Base-by-base conservation (phyloP, 35 echinoderm and acorn worm species). In the Apostichopus japonicus region DNA sequence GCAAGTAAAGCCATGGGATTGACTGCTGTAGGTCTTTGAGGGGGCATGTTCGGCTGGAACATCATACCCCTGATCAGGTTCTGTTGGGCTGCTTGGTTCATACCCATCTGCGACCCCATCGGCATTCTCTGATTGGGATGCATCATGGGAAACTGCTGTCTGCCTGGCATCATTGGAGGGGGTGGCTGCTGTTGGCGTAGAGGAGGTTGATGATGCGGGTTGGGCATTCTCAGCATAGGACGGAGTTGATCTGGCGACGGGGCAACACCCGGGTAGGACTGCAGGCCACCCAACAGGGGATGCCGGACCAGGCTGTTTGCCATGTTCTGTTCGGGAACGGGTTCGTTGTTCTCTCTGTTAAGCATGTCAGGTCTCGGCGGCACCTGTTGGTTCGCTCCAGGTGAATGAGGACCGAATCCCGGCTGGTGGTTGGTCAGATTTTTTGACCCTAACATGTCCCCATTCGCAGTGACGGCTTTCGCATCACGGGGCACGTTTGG, bases 11-110 rank as follows among this genome's bases (percentile, higher is more conserved):
- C 88, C 93, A 94, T 91, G 5, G 87, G 93, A 65, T 94, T 94
- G 44, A 84, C 83, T 10, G 80, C 81, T 77, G 58, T 14, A 5
- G 91, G 24, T 27, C 78, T 21, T 9, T 1, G 83, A 4, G 92
- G 92, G 75, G 86, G 59, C 84, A 93, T 87, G 23, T 87, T 80
- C 23, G 72, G 52, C 23, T 79, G 92, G 53, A 93, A 93, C 83
- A 96, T 87, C 81, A 76, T 88, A 15, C 95, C 92, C 53, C 93
- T 77, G 51, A 96, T 70, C 23, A 96, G 58, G 90, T 94, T 96
- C 19, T 88, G 92, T 52, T 90, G 93, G 44, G 93, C 70, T 67
- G 71, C 25, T 67, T 79, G 80, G 44, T 17, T 65, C 65, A 93
- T 56, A 56, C 92, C 82, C 92, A 83, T 23, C 15, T 83, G 63